Conservation (phyloP, 2,797 vertebrate species). For the Rhabdomys pumilio region DNA sequence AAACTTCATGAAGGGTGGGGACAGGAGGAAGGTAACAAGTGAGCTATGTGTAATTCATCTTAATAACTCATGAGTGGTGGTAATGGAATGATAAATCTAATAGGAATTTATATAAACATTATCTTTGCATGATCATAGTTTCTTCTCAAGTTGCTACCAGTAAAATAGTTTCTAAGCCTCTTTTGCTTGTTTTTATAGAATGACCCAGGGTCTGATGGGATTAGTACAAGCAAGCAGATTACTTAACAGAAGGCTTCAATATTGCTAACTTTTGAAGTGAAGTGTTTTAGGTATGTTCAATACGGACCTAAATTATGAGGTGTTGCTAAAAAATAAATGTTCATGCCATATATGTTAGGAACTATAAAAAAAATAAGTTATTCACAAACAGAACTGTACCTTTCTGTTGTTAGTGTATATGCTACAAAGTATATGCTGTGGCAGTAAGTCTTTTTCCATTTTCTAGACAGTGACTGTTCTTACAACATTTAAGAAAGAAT, state of each 20-base stretch:
- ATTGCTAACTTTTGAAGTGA: constrained; percentile 38
- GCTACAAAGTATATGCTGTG: constrained; percentile 54
- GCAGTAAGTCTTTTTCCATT: constrained; percentile 15
- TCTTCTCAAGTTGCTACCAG: constrained; percentile 35
- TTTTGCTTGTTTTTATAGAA: constrained; percentile 16
- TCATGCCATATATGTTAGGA: not conserved
- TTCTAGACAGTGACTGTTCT: constrained; percentile 1
- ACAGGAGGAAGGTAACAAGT: constrained; percentile 33
- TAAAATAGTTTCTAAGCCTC: constrained; percentile 59
- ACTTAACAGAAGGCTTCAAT: constrained; percentile 36
- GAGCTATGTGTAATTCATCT: constrained; percentile 12
- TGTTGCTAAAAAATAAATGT: constrained; percentile 41
- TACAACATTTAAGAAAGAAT: constrained; percentile 37
- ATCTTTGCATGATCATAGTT: constrained; percentile 9
- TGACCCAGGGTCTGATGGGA: not conserved
- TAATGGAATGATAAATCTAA: constrained; percentile 26
- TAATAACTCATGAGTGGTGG: not conserved
- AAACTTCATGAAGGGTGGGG: constrained; percentile 37
- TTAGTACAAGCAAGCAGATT: constrained; percentile 31
- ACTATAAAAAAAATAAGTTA: not conserved
- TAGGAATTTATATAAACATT: not conserved
- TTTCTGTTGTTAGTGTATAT: constrained; percentile 36
- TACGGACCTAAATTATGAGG: not conserved
- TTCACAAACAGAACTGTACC: constrained; percentile 12
- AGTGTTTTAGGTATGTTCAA: constrained; percentile 51